Evolutionary conservation across 2,888 invertebrate genomes (phyloP).

Genomic region (Aspidiotus destructor): DNA sequence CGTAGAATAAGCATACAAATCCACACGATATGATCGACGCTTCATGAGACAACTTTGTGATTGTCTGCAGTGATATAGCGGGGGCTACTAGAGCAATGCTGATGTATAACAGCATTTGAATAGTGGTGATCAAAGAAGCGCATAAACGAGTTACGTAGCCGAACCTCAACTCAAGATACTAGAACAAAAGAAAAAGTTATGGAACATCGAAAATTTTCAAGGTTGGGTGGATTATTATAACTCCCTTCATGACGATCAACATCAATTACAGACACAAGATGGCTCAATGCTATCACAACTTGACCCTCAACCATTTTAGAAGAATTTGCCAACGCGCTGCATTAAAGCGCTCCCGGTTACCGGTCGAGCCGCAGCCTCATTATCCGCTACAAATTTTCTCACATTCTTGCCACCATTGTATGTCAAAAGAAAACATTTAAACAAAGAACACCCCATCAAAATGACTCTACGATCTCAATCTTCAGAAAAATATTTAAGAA

Average conservation of each 20-base stretch:
- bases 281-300: too few species aligned
- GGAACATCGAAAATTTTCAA: background rate
- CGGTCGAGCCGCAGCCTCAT: too few species aligned
- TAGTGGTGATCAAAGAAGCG: constrained; percentile 72
- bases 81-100: constrained; percentile 90
- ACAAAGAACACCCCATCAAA: too few species aligned
- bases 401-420: too few species aligned
- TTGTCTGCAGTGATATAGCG: constrained; percentile 64
- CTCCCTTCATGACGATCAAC: background rate
- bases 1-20: constrained; percentile 44
- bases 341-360: too few species aligned
- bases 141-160: constrained; percentile 62
- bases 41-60: constrained; percentile 45
- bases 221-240: background rate
- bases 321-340: too few species aligned
- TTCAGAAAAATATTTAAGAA: too few species aligned
- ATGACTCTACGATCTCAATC: too few species aligned
- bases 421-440: too few species aligned
- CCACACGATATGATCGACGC: constrained; percentile 46
- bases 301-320: too few species aligned
- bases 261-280: too few species aligned
- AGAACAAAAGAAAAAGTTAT: constrained; percentile 40
- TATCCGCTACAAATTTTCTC: too few species aligned
- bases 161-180: constrained; percentile 83
- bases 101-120: constrained; percentile 84